A percentile compares a stretch with the other conserved stretches of the same genome.
These are phyloP conservation scores for Bovichtus diacanthus DNA, from an alignment of 2,797 vertebrate genomes.

Conservation along the genomic window DNA sequence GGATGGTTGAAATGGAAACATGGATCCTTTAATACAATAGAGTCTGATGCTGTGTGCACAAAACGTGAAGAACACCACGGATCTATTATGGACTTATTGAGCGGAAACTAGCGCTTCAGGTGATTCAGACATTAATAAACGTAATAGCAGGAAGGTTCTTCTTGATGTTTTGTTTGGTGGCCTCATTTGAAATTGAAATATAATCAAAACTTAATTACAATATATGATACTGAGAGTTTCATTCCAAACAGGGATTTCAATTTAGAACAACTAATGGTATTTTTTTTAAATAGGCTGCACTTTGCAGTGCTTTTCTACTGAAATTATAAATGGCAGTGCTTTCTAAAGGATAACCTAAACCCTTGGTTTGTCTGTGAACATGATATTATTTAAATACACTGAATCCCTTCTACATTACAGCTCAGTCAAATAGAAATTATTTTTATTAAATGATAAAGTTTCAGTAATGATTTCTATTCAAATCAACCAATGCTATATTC, in stretches of 20 bases:
- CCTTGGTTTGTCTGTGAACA: neutral
- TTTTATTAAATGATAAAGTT: conserved; percentile 46
- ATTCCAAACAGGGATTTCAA: conserved; percentile 41
- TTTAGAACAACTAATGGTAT: neutral
- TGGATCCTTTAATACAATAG: neutral
- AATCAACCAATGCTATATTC: conserved; percentile 40
- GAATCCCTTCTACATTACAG: conserved; percentile 3
- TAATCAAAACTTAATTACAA: conserved; percentile 7
- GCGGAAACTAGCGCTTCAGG: neutral
- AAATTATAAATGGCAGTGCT: neutral
- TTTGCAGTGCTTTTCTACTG: conserved; percentile 1
- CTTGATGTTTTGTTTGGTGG: conserved; percentile 11
- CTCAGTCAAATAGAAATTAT: conserved; percentile 29
- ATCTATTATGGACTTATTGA: neutral
- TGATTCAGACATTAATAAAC: conserved; percentile 15
- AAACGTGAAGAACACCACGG: conserved; percentile 18
- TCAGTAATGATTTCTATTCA: conserved; percentile 41
- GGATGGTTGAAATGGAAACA: conserved; percentile 34
- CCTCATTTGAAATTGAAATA: conserved; percentile 21
- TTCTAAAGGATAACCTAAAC: conserved; percentile 25
- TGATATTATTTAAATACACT: conserved; percentile 8
- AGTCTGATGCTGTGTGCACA: neutral
- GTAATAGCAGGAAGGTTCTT: conserved; percentile 13
- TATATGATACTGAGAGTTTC: conserved; percentile 36
- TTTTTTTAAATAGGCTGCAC: conserved; percentile 17